A percentile compares a stretch with the other conserved stretches of the same genome.
phyloP scores from a whole-genome alignment of 2,797 vertebrate genomes.

The Perodicticus potto region DNA sequence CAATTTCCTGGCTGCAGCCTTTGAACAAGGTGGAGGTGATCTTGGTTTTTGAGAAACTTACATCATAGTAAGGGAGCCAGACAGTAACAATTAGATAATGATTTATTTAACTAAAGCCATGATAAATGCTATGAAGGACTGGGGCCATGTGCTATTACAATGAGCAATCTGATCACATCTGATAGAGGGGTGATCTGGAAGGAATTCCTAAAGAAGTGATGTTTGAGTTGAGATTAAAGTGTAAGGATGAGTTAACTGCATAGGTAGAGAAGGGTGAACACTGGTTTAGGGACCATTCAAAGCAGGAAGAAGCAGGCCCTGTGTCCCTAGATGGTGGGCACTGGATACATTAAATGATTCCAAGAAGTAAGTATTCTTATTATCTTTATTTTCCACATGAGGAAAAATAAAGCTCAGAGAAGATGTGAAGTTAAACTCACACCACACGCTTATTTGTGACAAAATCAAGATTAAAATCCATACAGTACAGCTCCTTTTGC shows the following conservation, averaged over 20 bases:
- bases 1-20: not conserved
- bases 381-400: slow-evolving; percentile 7
- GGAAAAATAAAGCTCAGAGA: not conserved
- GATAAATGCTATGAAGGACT: not conserved
- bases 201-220: not conserved
- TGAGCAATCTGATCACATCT: not conserved
- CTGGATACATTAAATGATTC: not conserved
- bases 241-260: not conserved
- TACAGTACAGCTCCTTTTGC: not conserved
- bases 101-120: not conserved
- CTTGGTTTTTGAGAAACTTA: not conserved
- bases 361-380: not conserved
- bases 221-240: not conserved
- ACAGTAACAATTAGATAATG: not conserved
- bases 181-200: not conserved
- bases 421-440: not conserved
- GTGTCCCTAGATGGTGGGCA: not conserved
- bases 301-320: not conserved
- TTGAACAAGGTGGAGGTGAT: not conserved
- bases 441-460: not conserved
- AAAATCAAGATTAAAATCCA: not conserved
- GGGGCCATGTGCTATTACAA: not conserved
- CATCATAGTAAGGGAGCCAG: not conserved
- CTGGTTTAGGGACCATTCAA: not conserved
- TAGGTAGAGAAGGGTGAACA: not conserved